Evolutionary conservation across 2,797 vertebrate genomes (phyloP).

Genomic region (Euphonia xanthogaster): DNA sequence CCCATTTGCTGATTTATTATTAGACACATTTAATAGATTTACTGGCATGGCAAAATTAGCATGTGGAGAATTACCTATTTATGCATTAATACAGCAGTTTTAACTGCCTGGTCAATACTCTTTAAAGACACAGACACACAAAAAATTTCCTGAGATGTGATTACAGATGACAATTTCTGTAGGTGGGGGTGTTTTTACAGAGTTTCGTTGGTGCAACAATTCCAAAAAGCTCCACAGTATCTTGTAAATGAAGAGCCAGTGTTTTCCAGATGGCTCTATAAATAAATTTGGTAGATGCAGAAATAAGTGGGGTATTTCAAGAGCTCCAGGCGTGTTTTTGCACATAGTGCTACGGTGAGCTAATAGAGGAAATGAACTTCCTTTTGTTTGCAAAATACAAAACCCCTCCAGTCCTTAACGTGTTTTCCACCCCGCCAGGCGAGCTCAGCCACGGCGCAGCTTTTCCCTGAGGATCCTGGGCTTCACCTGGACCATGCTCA

Average conservation of each 20-base stretch:
- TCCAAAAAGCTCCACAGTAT: neutral
- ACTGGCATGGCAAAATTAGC: neutral
- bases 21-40: neutral
- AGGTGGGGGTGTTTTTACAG: neutral
- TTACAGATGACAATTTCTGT: neutral
- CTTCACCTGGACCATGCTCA: rapidly evolving
- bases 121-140: neutral
- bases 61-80: neutral
- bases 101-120: neutral
- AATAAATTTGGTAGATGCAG: slow-evolving; percentile 15
- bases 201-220: neutral
- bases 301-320: slow-evolving; percentile 24
- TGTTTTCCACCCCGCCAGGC: neutral
- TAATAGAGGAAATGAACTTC: slow-evolving; percentile 44
- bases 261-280: slow-evolving; percentile 13
- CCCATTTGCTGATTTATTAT: neutral
- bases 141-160: neutral
- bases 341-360: neutral
- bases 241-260: neutral
- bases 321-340: slow-evolving; percentile 14
- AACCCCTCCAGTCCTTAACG: neutral
- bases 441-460: neutral
- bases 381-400: slow-evolving; percentile 24
- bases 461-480: neutral
- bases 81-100: neutral